These are phyloP conservation scores for Tapirus indicus DNA, from an alignment of 2,797 vertebrate genomes.

Conservation along the genomic window DNA sequence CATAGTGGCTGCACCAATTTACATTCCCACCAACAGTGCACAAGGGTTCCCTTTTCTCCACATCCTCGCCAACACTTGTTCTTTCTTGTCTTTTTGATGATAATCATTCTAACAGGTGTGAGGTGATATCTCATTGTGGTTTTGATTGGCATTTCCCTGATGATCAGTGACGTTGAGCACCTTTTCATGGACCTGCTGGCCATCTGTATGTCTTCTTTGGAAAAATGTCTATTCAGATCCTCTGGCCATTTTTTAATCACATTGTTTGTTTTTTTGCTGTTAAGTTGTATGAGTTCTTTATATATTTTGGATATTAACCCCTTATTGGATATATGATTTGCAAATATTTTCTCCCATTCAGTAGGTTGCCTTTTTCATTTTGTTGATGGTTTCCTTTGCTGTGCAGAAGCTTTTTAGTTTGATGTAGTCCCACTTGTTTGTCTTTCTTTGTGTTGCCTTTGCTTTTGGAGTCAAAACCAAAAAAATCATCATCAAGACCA, in stretches of 20 bases:
- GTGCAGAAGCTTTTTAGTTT: conserved; percentile 24
- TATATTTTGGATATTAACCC: background rate
- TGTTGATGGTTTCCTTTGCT: background rate
- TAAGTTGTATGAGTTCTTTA: background rate
- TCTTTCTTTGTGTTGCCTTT: background rate
- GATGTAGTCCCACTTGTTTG: background rate
- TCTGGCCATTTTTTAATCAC: background rate
- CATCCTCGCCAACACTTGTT: background rate
- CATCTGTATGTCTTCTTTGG: background rate
- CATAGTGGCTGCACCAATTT: background rate
- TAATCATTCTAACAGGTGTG: background rate
- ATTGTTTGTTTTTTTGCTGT: background rate
- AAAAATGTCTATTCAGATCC: background rate
- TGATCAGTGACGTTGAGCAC: background rate
- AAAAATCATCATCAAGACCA: background rate
- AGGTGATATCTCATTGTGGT: background rate
- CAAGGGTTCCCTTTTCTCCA: background rate
- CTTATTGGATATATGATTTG: background rate
- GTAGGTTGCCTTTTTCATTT: background rate
- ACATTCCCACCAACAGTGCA: background rate
- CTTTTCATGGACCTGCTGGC: background rate
- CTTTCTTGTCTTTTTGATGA: background rate
- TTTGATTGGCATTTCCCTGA: background rate
- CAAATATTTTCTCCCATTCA: background rate
- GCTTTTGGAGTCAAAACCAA: background rate